Base-by-base conservation (phyloP, 2,888 invertebrate species). In the Clivina fossor region DNA sequence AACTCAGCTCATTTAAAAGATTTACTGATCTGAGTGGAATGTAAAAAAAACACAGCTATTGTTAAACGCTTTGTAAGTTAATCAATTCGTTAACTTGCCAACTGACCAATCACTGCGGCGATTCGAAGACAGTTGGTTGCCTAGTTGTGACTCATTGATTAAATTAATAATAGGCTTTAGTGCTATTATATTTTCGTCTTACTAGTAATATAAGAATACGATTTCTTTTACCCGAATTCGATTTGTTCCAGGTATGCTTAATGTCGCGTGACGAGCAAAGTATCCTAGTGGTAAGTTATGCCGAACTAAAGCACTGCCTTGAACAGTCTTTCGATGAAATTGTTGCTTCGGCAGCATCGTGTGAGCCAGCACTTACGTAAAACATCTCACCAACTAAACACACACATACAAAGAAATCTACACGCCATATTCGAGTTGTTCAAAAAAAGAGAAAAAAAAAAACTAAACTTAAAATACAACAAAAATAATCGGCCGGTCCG, bases 251-350 rank as follows among this genome's bases (percentile, higher is more conserved):
- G 88, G 90, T 99, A 66, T 92, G 93, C 75, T 78, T 99, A 65
- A 92, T 93, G 85, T 96, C 97, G 2, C 84, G 96, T 60, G 97
- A 98, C 74, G 96, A 94, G 74, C 93, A 95, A 74, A 97, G 94
- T 74, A 86, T 98, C 59, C 79, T 99, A 65, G 92, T 99, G 60
- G 96, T 97, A 60, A 90, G 93, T 59, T 99, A 93, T 74, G 86
- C 90, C 16, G 98, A 99, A 74, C 80, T 99, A 68, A 95, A 96
- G 75, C 90, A 91, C 70, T 96, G 94, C 77, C 82, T 97, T 68
- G 93, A 96, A 72, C 86, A 89, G 69, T 90, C 96, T 35, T 96
- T 94, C 78, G 83, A 84, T 47, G 95, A 97, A 74, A 72, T 90
- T 56, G 78, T 92, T 64, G 78, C 78, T 73, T 76, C 78, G 46